These are phyloP conservation scores for Whitmania pigra DNA, from an alignment of 1,140 invertebrate species.

Conservation along the genomic window DNA sequence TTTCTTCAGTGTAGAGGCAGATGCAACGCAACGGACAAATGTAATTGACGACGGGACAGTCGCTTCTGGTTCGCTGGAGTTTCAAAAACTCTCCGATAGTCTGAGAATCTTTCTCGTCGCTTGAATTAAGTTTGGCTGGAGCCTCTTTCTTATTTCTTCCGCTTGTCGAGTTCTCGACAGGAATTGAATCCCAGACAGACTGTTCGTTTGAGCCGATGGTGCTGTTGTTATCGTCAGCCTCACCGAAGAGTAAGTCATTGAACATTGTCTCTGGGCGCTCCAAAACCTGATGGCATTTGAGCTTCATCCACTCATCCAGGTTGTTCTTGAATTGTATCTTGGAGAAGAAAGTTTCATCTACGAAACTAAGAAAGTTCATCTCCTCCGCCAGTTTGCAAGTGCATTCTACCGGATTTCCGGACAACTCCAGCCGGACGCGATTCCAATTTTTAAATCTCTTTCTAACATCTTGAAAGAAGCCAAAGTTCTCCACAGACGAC, in stretches of 20 bases:
- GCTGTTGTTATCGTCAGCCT: no score
- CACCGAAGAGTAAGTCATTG: no score
- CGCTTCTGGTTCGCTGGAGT: not conserved
- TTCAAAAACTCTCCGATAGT: not conserved
- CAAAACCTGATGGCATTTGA: constrained; percentile 1
- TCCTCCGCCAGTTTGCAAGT: constrained; percentile 7
- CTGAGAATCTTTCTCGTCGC: not conserved
- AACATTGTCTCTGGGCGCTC: no score
- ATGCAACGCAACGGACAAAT: constrained; percentile 1
- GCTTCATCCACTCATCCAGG: not conserved
- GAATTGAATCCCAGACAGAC: no score
- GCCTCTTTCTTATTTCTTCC: no score
- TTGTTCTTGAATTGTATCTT: not conserved
- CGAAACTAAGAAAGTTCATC: not conserved
- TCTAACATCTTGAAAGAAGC: not conserved
- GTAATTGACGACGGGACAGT: not conserved
- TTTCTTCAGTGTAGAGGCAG: not conserved
- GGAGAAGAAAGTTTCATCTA: not conserved
- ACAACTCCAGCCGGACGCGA: not conserved
- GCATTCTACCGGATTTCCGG: constrained; percentile 4
- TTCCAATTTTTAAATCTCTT: constrained; percentile 15
- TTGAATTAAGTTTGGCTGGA: not conserved
- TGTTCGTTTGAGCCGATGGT: no score
- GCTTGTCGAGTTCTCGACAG: no score
- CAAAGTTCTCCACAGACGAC: not conserved